Conservation (phyloP, 1,140 invertebrate species). For the Fopius arisanus region DNA sequence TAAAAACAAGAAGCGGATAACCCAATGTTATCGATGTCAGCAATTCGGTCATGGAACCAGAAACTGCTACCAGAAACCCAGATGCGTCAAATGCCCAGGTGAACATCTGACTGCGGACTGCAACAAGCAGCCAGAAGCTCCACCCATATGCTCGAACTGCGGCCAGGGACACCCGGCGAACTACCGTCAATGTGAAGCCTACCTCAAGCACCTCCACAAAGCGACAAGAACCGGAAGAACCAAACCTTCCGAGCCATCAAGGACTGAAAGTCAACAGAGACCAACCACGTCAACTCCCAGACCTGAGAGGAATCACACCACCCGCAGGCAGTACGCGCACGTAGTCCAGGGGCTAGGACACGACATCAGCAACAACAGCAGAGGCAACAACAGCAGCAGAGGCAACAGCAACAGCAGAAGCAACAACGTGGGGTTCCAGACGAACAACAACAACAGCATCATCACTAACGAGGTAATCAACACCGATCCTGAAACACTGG, state of each 20-base stretch:
- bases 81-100: constrained; percentile 2
- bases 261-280: background rate
- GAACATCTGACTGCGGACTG: constrained; percentile 26
- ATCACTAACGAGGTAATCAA: too few relatives aligned
- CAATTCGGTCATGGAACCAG: background rate
- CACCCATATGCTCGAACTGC: background rate
- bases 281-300: too few relatives aligned
- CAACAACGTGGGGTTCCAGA: too few relatives aligned
- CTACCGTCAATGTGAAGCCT: background rate
- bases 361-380: too few relatives aligned
- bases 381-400: too few relatives aligned
- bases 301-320: too few relatives aligned
- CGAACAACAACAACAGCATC: too few relatives aligned
- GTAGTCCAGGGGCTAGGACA: too few relatives aligned
- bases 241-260: too few relatives aligned
- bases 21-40: constrained; percentile 3
- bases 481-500: too few relatives aligned
- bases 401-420: too few relatives aligned
- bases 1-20: background rate
- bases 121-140: background rate
- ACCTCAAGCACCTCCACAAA: background rate
- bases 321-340: too few relatives aligned
- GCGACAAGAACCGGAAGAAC: background rate
- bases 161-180: background rate
- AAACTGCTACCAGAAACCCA: background rate